Base-by-base conservation (phyloP, 2,888 invertebrate species). In the Drosophila affinis region DNA sequence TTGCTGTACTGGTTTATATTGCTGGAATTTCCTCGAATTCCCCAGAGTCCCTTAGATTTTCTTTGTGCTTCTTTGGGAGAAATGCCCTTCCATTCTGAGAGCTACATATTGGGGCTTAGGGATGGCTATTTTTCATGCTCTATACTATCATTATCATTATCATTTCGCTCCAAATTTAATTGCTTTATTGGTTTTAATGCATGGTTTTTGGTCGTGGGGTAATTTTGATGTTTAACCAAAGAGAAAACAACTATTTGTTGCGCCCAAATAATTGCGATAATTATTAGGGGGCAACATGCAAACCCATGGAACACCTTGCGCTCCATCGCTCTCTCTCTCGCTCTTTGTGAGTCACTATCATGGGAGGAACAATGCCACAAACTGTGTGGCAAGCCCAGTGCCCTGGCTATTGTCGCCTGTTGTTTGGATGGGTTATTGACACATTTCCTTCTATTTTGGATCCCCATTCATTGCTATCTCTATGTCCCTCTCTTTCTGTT, bases 361-460 rank as follows among this genome's bases (percentile, higher is more conserved):
- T n/a, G n/a, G 39, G n/a, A 7, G 17, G 48, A 34, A 67, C 49
- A 67, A 68, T 68, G 68, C 49, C 69, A 51, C 56, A 49, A 32
- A 45, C 48, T 68, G 65, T 68, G 65, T 39, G n/a, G 65, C 65
- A 67, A 67, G 65, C 68, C 65, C 39, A 32, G 12, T 12, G 5
- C 12, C 12, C n/a, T n/a, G 39, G 6, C 39, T 14, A 39, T 39
- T 39, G 39, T 39, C 39, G 14, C 39, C 39, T 6, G 39, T 39
- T 39, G 45, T 56, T 61, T 27, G 57, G 45, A 32, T 68, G 48
- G 39, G 32, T 57, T 57, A 67, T 68, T 67, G 65, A 68, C 65
- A 67, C 65, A 67, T 67, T 67, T 21, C 49, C 65, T 45, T 49
- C 69, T 51, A 51, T 57, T 68, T 55, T 2, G 49, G 68, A 57